phyloP scores from a whole-genome alignment of 2,888 invertebrate genomes.

The Coelinius sp. region DNA sequence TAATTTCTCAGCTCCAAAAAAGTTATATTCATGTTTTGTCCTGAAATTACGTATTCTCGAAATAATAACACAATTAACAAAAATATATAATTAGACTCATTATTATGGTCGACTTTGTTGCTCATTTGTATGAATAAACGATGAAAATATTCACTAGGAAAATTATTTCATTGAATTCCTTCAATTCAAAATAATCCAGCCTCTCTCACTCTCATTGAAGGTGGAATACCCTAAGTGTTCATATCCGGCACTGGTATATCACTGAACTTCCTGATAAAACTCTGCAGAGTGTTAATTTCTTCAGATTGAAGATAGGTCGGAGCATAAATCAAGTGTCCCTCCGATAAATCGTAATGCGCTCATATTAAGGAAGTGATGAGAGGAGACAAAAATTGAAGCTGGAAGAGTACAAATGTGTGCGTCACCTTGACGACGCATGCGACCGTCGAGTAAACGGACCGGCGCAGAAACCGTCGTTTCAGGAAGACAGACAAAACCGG shows the following conservation, averaged over 20 bases:
- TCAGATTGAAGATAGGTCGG: not conserved
- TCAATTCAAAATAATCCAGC: too few species aligned
- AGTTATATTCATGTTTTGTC: too few species aligned
- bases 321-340: constrained; percentile 2
- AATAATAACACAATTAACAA: too few species aligned
- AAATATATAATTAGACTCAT: too few species aligned
- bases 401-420: constrained; percentile 30
- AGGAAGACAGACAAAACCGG: constrained; percentile 28
- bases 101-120: too few species aligned
- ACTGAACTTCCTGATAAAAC: not conserved
- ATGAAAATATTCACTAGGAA: too few species aligned
- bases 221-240: not conserved
- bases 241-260: not conserved
- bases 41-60: too few species aligned
- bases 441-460: constrained; percentile 46
- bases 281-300: not conserved
- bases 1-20: too few species aligned
- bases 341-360: constrained; percentile 45
- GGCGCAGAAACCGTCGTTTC: constrained; percentile 45
- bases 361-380: constrained; percentile 39
- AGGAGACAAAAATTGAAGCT: not conserved
- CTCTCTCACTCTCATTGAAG: constrained; percentile 39
- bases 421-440: constrained; percentile 66
- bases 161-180: too few species aligned
- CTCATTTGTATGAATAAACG: too few species aligned